Conservation (phyloP, 2,113 vertebrate genomes). For the Athene noctua region DNA sequence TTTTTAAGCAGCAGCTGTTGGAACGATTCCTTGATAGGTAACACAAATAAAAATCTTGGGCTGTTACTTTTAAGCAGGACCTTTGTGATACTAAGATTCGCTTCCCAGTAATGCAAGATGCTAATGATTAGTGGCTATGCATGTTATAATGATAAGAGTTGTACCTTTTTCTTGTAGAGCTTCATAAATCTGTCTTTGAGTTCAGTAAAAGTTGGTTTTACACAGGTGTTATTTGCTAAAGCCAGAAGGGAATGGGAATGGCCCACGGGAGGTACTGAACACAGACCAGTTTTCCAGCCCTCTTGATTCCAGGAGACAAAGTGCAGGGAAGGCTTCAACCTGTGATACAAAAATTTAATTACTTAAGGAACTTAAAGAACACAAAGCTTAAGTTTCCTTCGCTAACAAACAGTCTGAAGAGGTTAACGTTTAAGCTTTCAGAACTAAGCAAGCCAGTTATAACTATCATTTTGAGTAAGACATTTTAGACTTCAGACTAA, state of each 20-base stretch:
- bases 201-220: constrained; percentile 87
- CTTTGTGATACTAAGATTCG: neutral
- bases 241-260: constrained; percentile 89
- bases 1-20: neutral
- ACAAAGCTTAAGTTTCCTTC: neutral
- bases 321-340: constrained; percentile 85
- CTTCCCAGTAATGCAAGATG: neutral
- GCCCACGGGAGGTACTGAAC: constrained; percentile 91
- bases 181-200: constrained; percentile 85
- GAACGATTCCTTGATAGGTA: neutral
- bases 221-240: constrained; percentile 92
- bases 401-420: neutral
- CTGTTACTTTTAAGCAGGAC: neutral
- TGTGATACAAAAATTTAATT: constrained; percentile 56
- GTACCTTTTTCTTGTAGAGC: constrained; percentile 95
- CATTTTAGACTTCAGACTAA: neutral
- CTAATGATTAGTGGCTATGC: neutral
- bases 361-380: neutral
- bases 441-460: neutral
- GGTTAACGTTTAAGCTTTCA: neutral
- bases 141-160: neutral
- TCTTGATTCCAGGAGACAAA: constrained; percentile 97
- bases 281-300: constrained; percentile 95
- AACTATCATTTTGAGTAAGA: neutral
- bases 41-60: neutral